Evolutionary conservation across 2,113 vertebrate species (phyloP).

Genomic region (Psittacara wagleri): DNA sequence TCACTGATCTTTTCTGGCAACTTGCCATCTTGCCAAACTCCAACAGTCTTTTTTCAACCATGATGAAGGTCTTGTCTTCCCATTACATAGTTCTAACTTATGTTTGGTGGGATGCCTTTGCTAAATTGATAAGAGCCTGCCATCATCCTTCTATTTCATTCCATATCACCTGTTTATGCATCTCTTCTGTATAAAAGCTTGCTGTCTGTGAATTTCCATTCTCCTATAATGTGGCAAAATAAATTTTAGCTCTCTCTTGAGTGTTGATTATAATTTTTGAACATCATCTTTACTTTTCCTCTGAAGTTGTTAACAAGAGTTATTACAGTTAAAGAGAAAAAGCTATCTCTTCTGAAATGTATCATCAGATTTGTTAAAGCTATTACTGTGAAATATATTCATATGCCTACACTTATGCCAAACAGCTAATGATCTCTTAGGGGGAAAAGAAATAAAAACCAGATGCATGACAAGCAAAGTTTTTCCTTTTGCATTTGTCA

Average conservation of each 20-base stretch:
- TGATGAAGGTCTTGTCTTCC: neutral
- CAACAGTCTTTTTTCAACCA: neutral
- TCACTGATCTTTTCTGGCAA: neutral
- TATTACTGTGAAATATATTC: neutral
- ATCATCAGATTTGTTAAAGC: constrained; percentile 4
- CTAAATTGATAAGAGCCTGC: neutral
- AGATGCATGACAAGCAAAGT: neutral
- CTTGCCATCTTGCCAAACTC: neutral
- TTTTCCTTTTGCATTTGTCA: neutral
- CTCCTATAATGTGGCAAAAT: neutral
- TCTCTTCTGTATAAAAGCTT: neutral
- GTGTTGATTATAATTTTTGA: neutral
- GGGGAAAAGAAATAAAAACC: neutral
- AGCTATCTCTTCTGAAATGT: neutral
- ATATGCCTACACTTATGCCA: neutral
- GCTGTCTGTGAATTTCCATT: neutral
- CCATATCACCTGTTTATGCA: neutral
- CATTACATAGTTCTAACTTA: fast-evolving
- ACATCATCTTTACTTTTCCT: neutral
- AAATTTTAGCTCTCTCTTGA: neutral
- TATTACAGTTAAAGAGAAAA: neutral
- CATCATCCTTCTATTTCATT: neutral
- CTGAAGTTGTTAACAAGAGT: neutral
- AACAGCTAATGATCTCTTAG: neutral
- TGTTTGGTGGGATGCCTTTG: neutral